Conservation (phyloP, 2,113 vertebrate species). For the Lepisosteus oculatus region DNA sequence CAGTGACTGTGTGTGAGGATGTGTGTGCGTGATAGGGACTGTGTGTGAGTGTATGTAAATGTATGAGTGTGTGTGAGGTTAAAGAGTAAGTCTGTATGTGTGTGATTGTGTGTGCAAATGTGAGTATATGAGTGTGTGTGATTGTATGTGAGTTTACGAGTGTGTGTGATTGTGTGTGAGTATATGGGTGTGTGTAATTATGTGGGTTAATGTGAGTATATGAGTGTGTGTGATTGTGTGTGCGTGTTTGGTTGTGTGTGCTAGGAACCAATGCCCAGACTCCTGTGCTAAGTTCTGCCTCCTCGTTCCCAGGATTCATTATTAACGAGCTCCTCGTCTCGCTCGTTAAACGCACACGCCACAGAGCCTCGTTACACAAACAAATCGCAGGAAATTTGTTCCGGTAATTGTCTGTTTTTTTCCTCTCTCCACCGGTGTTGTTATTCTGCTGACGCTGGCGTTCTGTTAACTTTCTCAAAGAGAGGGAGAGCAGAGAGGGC, state of each 20-base stretch:
- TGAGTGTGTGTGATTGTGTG: background rate
- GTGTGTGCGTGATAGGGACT: too few species aligned
- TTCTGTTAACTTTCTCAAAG: too few species aligned
- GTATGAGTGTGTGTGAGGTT: too few species aligned
- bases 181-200: constrained; percentile 42
- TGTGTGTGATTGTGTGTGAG: constrained; percentile 12
- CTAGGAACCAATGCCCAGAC: background rate
- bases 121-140: constrained; percentile 1
- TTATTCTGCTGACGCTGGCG: background rate
- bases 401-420: background rate
- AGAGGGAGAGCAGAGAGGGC: too few species aligned
- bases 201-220: constrained; percentile 14
- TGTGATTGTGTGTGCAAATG: constrained; percentile 5
- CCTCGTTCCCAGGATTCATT: background rate
- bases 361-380: constrained; percentile 3
- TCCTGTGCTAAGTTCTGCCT: too few species aligned
- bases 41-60: too few species aligned
- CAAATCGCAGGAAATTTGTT: background rate
- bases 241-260: constrained; percentile 4
- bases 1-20: too few species aligned
- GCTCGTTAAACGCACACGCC: background rate
- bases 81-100: too few species aligned
- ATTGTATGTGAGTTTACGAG: too few species aligned
- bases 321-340: constrained; percentile 2
- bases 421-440: background rate